Conservation (phyloP, 2,888 invertebrate genomes). For the Theristus sp. region DNA sequence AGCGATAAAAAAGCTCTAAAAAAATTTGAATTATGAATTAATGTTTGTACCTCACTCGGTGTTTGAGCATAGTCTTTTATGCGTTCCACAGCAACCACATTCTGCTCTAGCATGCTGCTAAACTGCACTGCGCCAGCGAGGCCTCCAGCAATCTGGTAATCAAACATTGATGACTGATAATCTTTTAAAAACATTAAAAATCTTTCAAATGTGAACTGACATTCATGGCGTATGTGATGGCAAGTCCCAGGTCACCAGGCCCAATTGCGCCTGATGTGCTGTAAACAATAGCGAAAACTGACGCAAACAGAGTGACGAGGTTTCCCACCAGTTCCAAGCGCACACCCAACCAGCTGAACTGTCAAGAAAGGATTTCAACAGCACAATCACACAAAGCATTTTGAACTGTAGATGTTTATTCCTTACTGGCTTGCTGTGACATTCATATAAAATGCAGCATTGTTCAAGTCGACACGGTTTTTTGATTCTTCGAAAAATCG, state of each 20-base stretch:
- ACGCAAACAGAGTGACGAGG: neutral
- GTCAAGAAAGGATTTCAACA: too few relatives aligned
- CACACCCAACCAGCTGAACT: neutral
- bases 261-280: neutral
- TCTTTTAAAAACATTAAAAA: too few relatives aligned
- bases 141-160: neutral
- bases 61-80: neutral
- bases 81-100: neutral
- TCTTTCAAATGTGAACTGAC: too few relatives aligned
- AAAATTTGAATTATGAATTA: too few relatives aligned
- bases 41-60: neutral
- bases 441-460: neutral
- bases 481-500: slow-evolving; percentile 60
- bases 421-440: neutral
- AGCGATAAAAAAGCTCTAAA: too few relatives aligned
- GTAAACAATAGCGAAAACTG: neutral
- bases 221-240: neutral
- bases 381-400: too few relatives aligned
- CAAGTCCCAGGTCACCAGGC: neutral
- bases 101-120: neutral
- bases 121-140: neutral
- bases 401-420: too few relatives aligned
- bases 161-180: too few relatives aligned
- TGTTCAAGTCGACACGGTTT: slow-evolving; percentile 48
- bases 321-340: neutral